These are phyloP conservation scores for Prosopocoilus inquinatus DNA, from an alignment of 2,888 invertebrate genomes.

Conservation along the genomic window DNA sequence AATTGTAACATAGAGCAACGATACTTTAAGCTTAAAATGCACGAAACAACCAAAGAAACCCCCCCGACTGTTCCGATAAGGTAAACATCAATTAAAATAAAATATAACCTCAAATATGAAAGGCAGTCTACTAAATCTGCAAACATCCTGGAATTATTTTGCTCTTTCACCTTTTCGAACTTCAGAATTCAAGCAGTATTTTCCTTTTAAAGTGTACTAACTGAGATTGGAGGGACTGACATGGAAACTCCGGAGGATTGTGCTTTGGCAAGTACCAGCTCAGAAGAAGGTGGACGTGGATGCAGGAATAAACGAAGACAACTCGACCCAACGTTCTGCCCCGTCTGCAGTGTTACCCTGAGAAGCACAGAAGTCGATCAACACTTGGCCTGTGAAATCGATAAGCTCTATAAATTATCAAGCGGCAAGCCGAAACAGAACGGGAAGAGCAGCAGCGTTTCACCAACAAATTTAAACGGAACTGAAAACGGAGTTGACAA, in stretches of 20 bases:
- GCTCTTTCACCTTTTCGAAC: conserved; percentile 9
- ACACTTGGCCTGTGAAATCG: conserved; percentile 78
- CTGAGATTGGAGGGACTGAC: conserved; percentile 10
- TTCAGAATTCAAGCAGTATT: conserved; percentile 7
- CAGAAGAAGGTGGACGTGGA: conserved; percentile 45
- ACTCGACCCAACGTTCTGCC: conserved; percentile 75
- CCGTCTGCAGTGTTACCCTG: conserved; percentile 84
- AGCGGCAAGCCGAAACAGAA: conserved; percentile 42
- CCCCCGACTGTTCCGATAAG: neutral
- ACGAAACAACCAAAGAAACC: neutral
- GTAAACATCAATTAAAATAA: neutral
- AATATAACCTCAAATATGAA: conserved; percentile 17
- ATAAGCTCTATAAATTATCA: conserved; percentile 63
- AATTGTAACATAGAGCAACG: no score
- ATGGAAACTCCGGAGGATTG: conserved; percentile 18
- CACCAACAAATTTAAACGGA: conserved; percentile 50
- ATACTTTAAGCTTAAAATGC: neutral
- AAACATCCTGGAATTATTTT: conserved; percentile 12
- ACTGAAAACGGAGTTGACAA: conserved; percentile 55
- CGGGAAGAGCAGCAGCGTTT: conserved; percentile 48
- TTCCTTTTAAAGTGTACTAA: conserved; percentile 13
- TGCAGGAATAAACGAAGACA: conserved; percentile 61
- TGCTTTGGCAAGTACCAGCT: conserved; percentile 14
- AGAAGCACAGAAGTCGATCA: conserved; percentile 79
- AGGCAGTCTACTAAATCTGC: conserved; percentile 11